Percentiles rank a stretch among this genome's conserved stretches.
These are phyloP conservation scores for Oligia strigilis DNA, from an alignment of 2,888 invertebrate species.

Conservation along the genomic window DNA sequence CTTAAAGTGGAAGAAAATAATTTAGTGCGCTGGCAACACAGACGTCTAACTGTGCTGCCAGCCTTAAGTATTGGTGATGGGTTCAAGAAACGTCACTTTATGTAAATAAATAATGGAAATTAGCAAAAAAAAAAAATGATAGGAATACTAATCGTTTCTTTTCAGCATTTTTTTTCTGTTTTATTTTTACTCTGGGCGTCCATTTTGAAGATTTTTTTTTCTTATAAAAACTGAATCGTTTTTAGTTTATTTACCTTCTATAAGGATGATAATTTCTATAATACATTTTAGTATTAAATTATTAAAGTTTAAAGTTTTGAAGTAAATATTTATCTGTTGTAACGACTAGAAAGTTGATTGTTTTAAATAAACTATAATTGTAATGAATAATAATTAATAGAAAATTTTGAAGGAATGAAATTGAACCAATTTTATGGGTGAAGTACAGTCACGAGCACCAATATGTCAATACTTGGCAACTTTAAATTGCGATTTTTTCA, in stretches of 20 bases:
- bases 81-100: constrained; percentile 43
- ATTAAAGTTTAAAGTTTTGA: background rate
- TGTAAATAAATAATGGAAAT: constrained; percentile 54
- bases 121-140: constrained; percentile 31
- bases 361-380: constrained; percentile 40
- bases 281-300: background rate
- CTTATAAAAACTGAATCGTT: constrained; percentile 21
- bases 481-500: too few relatives aligned
- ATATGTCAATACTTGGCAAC: too few relatives aligned
- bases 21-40: constrained; percentile 53
- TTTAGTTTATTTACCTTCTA: constrained; percentile 26
- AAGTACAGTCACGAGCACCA: too few relatives aligned
- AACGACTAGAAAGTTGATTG: constrained; percentile 16
- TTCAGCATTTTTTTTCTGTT: constrained; percentile 64
- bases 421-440: constrained; percentile 48
- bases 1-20: constrained; percentile 46
- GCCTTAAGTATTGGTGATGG: constrained; percentile 71
- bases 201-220: constrained; percentile 8
- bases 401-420: constrained; percentile 25
- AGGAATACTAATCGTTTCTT: constrained; percentile 67
- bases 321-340: constrained; percentile 22
- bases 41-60: constrained; percentile 51
- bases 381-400: constrained; percentile 22
- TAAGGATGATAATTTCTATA: constrained; percentile 9
- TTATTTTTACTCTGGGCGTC: constrained; percentile 27